These are phyloP conservation scores for Pica pica DNA, from an alignment of 2,113 vertebrate genomes.

Conservation along the genomic window DNA sequence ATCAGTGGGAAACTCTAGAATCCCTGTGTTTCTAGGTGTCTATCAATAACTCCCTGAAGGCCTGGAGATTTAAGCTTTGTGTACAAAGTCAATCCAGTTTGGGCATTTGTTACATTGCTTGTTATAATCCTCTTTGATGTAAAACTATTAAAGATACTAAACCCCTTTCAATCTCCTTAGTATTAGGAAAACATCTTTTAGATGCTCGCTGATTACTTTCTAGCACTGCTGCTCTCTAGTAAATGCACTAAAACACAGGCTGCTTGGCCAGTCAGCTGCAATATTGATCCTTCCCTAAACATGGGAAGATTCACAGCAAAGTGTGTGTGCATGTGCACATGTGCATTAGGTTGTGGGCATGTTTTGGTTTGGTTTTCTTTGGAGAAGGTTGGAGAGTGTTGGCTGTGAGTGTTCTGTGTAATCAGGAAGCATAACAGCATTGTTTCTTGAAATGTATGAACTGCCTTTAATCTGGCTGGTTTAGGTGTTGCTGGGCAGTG, in stretches of 20 bases:
- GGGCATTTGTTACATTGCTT: neutral
- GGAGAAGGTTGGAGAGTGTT: neutral
- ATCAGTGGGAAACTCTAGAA: neutral
- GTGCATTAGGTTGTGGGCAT: neutral
- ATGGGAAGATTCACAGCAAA: neutral
- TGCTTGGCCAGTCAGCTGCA: neutral
- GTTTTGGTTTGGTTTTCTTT: neutral
- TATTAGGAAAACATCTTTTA: constrained; percentile 33
- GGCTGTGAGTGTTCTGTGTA: neutral
- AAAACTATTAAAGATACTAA: constrained; percentile 46
- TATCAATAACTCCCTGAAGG: neutral
- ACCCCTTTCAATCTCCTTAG: neutral
- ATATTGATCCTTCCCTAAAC: neutral
- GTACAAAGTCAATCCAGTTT: neutral
- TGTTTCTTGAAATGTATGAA: neutral
- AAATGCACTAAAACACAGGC: neutral
- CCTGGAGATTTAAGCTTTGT: neutral
- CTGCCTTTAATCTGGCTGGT: neutral
- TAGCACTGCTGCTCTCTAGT: neutral
- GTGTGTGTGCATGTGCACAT: accelerated
- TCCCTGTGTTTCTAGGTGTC: neutral
- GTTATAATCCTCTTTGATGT: constrained; percentile 29
- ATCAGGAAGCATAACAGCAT: neutral
- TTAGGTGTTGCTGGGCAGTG: neutral
- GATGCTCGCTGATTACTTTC: neutral